Evolutionary conservation across 2,888 invertebrate genomes (phyloP), one percentile per base, ranked within the genome.

Genomic region (Antheraea yamamai): DNA sequence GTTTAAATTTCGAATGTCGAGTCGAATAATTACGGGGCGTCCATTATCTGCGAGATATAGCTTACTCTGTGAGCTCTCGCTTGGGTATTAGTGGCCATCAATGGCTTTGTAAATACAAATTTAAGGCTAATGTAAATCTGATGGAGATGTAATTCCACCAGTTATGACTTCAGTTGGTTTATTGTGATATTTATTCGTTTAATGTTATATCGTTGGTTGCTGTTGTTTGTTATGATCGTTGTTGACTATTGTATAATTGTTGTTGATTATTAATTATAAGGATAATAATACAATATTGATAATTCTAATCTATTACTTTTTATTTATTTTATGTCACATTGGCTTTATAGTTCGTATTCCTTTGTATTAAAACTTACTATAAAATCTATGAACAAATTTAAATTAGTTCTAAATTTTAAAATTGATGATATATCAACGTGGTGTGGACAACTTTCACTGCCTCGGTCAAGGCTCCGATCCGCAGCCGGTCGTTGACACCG

Each of bases 111-210:
- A 93, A 89, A 92, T 92, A 91, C 78, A 85, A 82, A 84, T 78
- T 79, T 64, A 81, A 82, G 80, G 80, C 84, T 84, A 85, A 87
- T 83, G 90, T 92, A 92, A 87, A 91, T 88, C 87, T 87, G 87
- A 79, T 85, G 90, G 89, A 89, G 89, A 87, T 89, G 87, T 89
- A 86, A 77, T 90, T 89, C 85, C 86, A 85, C 82, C 85, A 87
- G 85, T 81, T 79, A 84, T 91, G 89, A 91, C 91, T 88, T 88
- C 85, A 84, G 85, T 85, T 84, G 80, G 83, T 84, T 81, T 86
- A 85, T 85, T 94, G 94, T 95, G 94, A 94, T 95, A 95, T 95
- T 95, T 95, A 95, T 95, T 94, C 91, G 91, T 93, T 91, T 85
- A 86, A 82, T 85, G 84, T 85, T 86, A 26, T 64, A 64, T 86